phyloP scores from a whole-genome alignment of 2,113 vertebrate species.

The Osmerus mordax region DNA sequence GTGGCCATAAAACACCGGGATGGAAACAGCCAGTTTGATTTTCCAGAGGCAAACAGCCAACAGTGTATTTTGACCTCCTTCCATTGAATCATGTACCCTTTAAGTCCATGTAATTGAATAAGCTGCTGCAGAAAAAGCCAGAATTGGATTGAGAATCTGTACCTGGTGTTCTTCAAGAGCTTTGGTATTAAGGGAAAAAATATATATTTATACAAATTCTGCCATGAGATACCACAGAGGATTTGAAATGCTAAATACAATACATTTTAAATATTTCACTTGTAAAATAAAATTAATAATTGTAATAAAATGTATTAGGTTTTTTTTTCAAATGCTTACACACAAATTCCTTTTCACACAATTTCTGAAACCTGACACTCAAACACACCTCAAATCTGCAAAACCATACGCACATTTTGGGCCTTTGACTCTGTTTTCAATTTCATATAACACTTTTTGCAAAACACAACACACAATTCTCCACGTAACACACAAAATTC shows the following conservation, averaged over 20 bases:
- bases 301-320: too few species aligned
- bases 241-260: neutral
- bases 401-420: too few species aligned
- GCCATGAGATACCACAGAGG: neutral
- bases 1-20: slow-evolving; percentile 6
- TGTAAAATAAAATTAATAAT: too few species aligned
- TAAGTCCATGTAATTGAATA: slow-evolving; percentile 53
- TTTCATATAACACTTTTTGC: too few species aligned
- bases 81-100: slow-evolving; percentile 63
- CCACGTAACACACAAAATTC: too few species aligned
- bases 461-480: too few species aligned
- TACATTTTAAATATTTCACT: neutral
- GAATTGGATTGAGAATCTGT: slow-evolving; percentile 57
- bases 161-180: slow-evolving; percentile 72
- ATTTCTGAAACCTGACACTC: too few species aligned
- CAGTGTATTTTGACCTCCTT: slow-evolving; percentile 5
- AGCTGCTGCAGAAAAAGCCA: slow-evolving; percentile 41
- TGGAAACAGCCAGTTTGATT: slow-evolving; percentile 21
- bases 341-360: too few species aligned
- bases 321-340: too few species aligned
- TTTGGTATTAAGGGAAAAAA: slow-evolving; percentile 61
- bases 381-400: too few species aligned
- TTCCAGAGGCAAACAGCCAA: slow-evolving; percentile 28
- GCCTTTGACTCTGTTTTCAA: too few species aligned
- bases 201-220: slow-evolving; percentile 42